Percentiles rank a stretch among this genome's conserved stretches.
These are phyloP conservation scores for Enteromius fasciolatus DNA, from an alignment of 2,797 vertebrate species.

Conservation along the genomic window DNA sequence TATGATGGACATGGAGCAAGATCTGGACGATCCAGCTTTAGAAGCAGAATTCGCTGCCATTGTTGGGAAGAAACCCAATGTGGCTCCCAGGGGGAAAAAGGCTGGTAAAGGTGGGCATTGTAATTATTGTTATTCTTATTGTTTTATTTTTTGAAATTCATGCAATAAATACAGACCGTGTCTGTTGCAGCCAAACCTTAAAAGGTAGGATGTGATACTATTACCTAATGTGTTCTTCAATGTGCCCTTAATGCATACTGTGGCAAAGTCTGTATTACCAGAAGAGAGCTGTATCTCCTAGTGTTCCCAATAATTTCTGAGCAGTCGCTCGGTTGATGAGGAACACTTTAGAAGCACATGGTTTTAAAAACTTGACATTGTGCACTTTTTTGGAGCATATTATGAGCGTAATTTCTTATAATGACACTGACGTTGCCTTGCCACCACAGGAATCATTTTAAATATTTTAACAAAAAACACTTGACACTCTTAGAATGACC, in stretches of 20 bases:
- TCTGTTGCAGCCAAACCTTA: background rate
- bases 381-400: background rate
- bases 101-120: constrained; percentile 78
- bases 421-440: background rate
- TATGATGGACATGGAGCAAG: constrained; percentile 81
- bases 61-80: constrained; percentile 78
- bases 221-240: background rate
- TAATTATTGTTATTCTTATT: constrained; percentile 60
- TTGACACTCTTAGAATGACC: background rate
- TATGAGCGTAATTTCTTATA: background rate
- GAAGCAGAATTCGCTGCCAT: constrained; percentile 93
- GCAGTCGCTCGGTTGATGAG: background rate
- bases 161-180: background rate
- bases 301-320: background rate
- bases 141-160: background rate
- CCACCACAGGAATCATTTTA: background rate
- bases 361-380: background rate
- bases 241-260: background rate
- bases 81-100: constrained; percentile 69
- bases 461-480: background rate
- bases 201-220: background rate
- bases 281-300: background rate
- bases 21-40: constrained; percentile 84
- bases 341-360: background rate
- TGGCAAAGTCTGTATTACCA: background rate